Conservation (phyloP, 1,140 invertebrate species). For the Homarus americanus region DNA sequence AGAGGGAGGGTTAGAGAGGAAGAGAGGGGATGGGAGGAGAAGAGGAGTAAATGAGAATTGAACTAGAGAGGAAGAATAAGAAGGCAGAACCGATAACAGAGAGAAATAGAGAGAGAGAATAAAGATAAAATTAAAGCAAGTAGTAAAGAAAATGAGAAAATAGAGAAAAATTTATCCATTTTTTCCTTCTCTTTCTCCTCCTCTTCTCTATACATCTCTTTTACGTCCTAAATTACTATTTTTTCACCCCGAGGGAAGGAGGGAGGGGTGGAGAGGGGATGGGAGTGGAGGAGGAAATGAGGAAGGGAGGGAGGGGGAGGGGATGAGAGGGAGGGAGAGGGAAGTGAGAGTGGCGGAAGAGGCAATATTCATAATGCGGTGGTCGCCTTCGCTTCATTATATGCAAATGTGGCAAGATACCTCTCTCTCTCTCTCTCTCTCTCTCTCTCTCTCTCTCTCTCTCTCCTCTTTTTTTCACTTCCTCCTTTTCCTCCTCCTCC, state of each 20-base stretch:
- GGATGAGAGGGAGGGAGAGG: neutral
- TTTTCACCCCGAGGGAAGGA: too few relatives aligned
- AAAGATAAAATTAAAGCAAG: constrained; percentile 6
- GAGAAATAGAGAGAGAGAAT: too few relatives aligned
- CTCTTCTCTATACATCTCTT: too few relatives aligned
- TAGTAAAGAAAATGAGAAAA: neutral
- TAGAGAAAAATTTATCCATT: neutral
- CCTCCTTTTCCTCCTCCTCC: neutral
- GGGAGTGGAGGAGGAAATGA: neutral
- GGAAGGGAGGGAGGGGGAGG: neutral
- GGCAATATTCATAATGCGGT: neutral
- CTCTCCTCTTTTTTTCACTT: constrained; percentile 22
- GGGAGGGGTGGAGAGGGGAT: neutral
- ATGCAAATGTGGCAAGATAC: neutral
- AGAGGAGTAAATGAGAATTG: too few relatives aligned
- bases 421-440: constrained; percentile 41
- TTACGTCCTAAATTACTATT: too few relatives aligned
- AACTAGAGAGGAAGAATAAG: too few relatives aligned
- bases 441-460: constrained; percentile 40
- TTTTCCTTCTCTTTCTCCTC: too few relatives aligned
- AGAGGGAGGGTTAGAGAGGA: constrained; percentile 11
- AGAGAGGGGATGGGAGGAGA: neutral
- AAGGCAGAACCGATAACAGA: too few relatives aligned
- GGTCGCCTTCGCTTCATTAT: neutral
- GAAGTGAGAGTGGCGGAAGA: constrained; percentile 17